A percentile compares a stretch with the other conserved stretches of the same genome.
phyloP scores from a whole-genome alignment of 2,797 vertebrate species.

The Manis crassicaudata region DNA sequence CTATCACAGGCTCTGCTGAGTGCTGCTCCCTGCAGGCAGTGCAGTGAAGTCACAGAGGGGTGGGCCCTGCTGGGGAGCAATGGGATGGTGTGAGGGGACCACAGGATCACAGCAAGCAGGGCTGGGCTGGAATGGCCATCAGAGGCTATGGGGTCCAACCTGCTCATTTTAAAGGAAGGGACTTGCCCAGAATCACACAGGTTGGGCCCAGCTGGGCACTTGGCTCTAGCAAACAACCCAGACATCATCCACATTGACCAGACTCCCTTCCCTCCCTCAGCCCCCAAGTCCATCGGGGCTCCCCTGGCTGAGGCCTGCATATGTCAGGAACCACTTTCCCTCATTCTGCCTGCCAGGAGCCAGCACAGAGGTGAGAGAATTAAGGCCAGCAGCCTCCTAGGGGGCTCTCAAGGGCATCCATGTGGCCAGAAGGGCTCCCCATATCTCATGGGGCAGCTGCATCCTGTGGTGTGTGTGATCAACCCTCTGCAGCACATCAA shows the following conservation, averaged over 20 bases:
- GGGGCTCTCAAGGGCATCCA: constrained; percentile 92
- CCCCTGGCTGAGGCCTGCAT: background rate
- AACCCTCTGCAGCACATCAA: constrained; percentile 99
- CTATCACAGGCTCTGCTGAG: background rate
- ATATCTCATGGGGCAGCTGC: constrained; percentile 97
- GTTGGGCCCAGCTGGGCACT: background rate
- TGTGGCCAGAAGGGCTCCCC: constrained; percentile 96
- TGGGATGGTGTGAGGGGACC: background rate
- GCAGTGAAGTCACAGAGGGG: background rate
- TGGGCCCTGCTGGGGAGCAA: background rate
- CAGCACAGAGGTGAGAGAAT: constrained; percentile 94
- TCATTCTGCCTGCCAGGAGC: constrained; percentile 87
- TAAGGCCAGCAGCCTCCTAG: constrained; percentile 96
- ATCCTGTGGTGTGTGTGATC: constrained; percentile 91
- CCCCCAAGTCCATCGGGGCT: background rate
- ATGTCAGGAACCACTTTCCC: rapidly evolving
- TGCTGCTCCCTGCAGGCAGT: background rate
- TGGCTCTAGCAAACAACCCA: background rate
- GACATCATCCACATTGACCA: rapidly evolving
- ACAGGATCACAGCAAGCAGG: background rate
- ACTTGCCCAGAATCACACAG: background rate
- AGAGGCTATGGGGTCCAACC: background rate
- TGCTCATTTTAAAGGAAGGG: background rate
- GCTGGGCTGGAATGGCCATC: background rate
- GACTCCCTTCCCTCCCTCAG: background rate